phyloP scores from a whole-genome alignment of 2,888 invertebrate genomes.

The Acrobasis repandana region DNA sequence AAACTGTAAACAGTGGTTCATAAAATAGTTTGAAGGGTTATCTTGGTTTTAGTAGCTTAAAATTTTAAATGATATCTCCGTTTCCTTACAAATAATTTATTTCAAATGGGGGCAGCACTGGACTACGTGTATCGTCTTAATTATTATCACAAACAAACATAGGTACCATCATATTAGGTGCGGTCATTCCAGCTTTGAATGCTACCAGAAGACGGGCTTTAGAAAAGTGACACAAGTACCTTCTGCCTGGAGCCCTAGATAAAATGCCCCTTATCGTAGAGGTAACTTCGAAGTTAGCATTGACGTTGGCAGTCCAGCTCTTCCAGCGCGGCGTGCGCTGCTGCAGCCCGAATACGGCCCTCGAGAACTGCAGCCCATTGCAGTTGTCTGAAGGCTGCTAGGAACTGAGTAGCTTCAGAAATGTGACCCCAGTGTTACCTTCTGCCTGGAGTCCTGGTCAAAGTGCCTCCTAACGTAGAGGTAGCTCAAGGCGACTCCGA shows the following conservation, averaged over 20 bases:
- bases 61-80: no score
- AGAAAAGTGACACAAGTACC: slow-evolving; percentile 52
- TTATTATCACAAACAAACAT: no score
- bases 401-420: no score
- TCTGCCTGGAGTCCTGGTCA: slow-evolving; percentile 80
- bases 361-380: slow-evolving; percentile 86
- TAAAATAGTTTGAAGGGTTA: no score
- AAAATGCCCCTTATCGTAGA: slow-evolving; percentile 84
- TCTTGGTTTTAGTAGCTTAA: no score
- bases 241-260: slow-evolving; percentile 82
- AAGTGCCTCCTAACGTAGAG: slow-evolving; percentile 85
- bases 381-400: slow-evolving; percentile 63
- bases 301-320: slow-evolving; percentile 84
- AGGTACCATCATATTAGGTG: no score
- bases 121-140: no score
- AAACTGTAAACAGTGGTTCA: no score
- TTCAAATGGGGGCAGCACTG: no score
- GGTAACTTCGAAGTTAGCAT: slow-evolving; percentile 86
- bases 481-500: slow-evolving; percentile 86
- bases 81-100: no score
- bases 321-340: slow-evolving; percentile 86
- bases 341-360: slow-evolving; percentile 85
- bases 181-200: no score
- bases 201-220: no score
- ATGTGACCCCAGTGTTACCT: slow-evolving; percentile 59